A percentile compares a stretch with the other conserved stretches of the same genome.
Evolutionary conservation across 53 echinoderm and acorn worm species (phyloP).

Genomic region (Zoroaster sp.): DNA sequence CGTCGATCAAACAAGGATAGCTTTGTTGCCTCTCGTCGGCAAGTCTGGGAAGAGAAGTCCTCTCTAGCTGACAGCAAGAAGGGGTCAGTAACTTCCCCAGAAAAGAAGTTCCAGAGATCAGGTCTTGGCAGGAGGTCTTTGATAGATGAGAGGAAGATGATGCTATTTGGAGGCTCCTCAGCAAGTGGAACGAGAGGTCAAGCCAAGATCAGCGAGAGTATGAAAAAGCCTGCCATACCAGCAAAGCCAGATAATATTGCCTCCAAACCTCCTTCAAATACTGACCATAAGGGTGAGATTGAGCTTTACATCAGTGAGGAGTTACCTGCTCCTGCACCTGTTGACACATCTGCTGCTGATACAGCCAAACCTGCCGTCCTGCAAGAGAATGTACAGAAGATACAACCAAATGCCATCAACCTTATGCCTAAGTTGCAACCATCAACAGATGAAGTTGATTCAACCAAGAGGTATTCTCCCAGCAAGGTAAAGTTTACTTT

Average conservation of each 20-base stretch:
- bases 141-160: constrained; percentile 72
- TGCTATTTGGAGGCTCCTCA: constrained; percentile 56
- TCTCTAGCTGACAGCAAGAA: constrained; percentile 33
- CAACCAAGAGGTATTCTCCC: constrained; percentile 13
- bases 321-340: constrained; percentile 17
- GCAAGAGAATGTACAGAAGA: constrained; percentile 50
- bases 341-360: neutral
- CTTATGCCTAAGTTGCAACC: constrained; percentile 17
- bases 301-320: constrained; percentile 25
- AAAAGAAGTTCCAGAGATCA: constrained; percentile 37
- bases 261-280: constrained; percentile 11
- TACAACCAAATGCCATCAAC: constrained; percentile 42
- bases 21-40: constrained; percentile 66
- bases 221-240: constrained; percentile 17
- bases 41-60: constrained; percentile 70
- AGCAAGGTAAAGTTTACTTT: constrained; percentile 24
- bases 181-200: neutral
- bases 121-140: constrained; percentile 64
- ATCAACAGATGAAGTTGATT: constrained; percentile 41
- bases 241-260: neutral
- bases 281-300: constrained; percentile 1
- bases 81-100: neutral
- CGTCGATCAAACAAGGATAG: constrained; percentile 56
- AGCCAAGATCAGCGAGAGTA: neutral
- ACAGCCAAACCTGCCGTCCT: constrained; percentile 38